Evolutionary conservation across 2,113 vertebrate genomes (phyloP), one percentile per base, ranked within the genome.

Genomic region (Cebus imitator): DNA sequence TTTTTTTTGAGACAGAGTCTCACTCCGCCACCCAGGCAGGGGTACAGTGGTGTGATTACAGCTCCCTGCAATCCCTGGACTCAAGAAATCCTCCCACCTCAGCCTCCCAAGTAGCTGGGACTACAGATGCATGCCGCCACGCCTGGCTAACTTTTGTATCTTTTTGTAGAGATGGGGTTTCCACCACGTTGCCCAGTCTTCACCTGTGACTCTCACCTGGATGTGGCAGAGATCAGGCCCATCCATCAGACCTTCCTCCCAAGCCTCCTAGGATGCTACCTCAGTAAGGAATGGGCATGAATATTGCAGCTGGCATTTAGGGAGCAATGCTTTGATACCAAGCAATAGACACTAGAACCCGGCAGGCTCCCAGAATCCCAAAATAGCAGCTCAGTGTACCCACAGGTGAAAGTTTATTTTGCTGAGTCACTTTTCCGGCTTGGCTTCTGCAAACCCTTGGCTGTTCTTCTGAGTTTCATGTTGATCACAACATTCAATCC

Each of bases 381-480:
- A 9, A 91, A 57, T 14, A 79, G 79, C 79, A 43, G 21, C 32
- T 40, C 6, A 9, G 61, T 35, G 6, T 11, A 25, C 4, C 37
- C 21, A 3, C 68, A 45, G 35, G 58, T 37, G 73, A 81, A 35
- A 58, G 40, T 9, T 82, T 9, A 43, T 75, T 87, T 57, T 87
- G 87, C 87, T 55, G 88, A 97, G 94, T 89, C 80, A 91, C 40
- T 58, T 70, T 68, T 72, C n/a, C 37, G 43, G 18, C 52, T 61
- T 21, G 45, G 81, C 58, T 80, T 95, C 76, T 78, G 4, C 43
- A 66, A 48, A 12, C 37, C 78, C 55, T 84, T 85, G 82, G 82
- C 93, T 52, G 83, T 83, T 18, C 84, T 90, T 50, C 68, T 3
- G n/a, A 87, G 75, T 66, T 68, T 97, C 75, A 27, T 21, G 61